These are phyloP conservation scores for Ostrea edulis DNA, from an alignment of 1,140 invertebrate genomes.

Conservation along the genomic window DNA sequence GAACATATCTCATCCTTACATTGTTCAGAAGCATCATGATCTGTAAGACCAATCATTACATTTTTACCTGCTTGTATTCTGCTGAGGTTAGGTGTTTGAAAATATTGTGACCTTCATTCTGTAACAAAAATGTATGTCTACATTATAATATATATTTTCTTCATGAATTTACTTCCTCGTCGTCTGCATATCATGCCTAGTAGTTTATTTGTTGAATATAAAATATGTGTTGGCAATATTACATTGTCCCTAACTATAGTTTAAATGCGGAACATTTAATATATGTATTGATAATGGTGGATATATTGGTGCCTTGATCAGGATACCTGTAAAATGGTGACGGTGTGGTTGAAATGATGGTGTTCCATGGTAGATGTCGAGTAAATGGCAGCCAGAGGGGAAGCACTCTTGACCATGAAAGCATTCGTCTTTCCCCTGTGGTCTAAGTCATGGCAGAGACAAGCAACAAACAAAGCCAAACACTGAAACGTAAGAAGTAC, in stretches of 20 bases:
- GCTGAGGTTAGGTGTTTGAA: slow-evolving; percentile 86
- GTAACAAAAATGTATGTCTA: slow-evolving; percentile 28
- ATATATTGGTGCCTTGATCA: not conserved
- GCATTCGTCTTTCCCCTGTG: slow-evolving; percentile 96
- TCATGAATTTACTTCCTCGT: not conserved
- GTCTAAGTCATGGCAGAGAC: slow-evolving; percentile 97
- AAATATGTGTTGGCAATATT: no score
- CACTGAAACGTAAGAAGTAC: slow-evolving; percentile 83
- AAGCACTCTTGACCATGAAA: slow-evolving; percentile 95
- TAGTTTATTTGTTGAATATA: no score
- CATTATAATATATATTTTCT: not conserved
- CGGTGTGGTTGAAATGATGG: slow-evolving; percentile 93
- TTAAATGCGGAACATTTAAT: not conserved
- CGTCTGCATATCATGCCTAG: no score
- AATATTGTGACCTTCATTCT: slow-evolving; percentile 90
- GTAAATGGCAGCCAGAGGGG: slow-evolving; percentile 90
- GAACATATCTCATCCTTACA: not conserved
- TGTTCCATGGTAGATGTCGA: slow-evolving; percentile 92
- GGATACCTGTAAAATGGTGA: slow-evolving; percentile 87
- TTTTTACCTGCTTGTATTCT: slow-evolving; percentile 86
- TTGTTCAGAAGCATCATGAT: not conserved
- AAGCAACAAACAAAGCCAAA: slow-evolving; percentile 95
- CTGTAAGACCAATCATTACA: not conserved
- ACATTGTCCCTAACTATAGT: no score
- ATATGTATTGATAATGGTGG: not conserved